Evolutionary conservation across 2,113 vertebrate species (phyloP), one percentile per base, ranked within the genome.

Genomic region (Carassius carassius): DNA sequence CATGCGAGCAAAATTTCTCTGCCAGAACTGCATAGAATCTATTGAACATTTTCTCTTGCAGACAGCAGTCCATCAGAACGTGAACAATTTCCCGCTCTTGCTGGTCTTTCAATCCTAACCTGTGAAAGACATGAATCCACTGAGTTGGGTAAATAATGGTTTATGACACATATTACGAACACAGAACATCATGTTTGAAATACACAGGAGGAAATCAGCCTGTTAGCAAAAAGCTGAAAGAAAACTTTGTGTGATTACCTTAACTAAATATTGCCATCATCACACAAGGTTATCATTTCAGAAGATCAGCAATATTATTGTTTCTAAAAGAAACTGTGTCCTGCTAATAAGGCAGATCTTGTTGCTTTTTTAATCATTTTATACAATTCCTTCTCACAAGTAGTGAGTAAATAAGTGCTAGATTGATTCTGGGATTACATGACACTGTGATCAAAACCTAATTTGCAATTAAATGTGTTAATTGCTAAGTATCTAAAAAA

Each of bases 31-130:
- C 95, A 2, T 99, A 99, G 92, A 98, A 99, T 16, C 95, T 94
- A 10, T 99, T 99, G 76, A 96, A 99, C 2, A 87, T 92, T 87
- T 95, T 97, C 93, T 99, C 98, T 86, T 99, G 98, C 12, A 99
- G 94, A 85, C 98, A 99, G 92, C 98, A 99, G 88, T 97, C 95
- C 92, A 97, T 70, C 56, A 96, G 91, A 19, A 99, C 95, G 0
- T 97, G 97, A 41, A 98, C 93, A 0, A 98, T 96, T 85, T 99
- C 98, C 82, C 97, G 93, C 87, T 99, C 97, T 91, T 99, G 97
- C 82, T 98, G 96, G 79, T 96, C 96, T 90, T 97, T 99, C 82
- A 99, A 93, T 4, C 97, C 96, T 79, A 99, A 96, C 88, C 98
- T 99, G 86, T 9, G 76, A 51, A 70, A 44, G 25, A 49, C 51